Conservation (phyloP, 2,113 vertebrate genomes). For the Elgaria multicarinata region DNA sequence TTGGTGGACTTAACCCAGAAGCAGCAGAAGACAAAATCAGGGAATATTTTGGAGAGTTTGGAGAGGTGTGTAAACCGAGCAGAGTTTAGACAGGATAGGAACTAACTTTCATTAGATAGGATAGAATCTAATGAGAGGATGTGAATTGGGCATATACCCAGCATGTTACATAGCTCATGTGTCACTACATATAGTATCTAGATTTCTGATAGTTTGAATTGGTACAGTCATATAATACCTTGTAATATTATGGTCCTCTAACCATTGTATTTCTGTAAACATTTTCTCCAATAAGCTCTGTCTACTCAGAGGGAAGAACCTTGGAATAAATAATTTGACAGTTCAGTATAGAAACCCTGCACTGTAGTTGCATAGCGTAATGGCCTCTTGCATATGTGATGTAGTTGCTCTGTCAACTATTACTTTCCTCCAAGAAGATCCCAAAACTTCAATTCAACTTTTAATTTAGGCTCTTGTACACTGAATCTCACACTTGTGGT, state of each 20-base stretch:
- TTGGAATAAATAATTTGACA: neutral
- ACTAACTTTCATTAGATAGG: neutral
- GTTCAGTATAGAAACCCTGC: neutral
- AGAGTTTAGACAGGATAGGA: neutral
- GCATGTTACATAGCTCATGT: neutral
- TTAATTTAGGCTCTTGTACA: neutral
- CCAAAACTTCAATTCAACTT: neutral
- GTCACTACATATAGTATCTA: neutral
- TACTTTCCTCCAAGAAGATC: neutral
- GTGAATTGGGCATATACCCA: neutral
- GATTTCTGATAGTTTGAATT: neutral
- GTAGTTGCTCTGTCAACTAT: neutral
- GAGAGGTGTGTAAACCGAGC: slow-evolving; percentile 83
- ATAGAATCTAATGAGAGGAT: too few species aligned
- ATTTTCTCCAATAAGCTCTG: neutral
- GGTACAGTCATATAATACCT: neutral
- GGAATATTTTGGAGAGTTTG: slow-evolving; percentile 95
- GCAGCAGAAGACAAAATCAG: slow-evolving; percentile 95
- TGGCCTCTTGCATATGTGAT: neutral
- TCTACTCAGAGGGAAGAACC: neutral
- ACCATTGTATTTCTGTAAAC: neutral
- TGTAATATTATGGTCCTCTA: neutral
- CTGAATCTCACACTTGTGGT: neutral
- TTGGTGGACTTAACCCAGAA: slow-evolving; percentile 96
- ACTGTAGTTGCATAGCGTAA: neutral